Base-by-base conservation (phyloP, 37 sponge, comb jelly and placozoan genomes). In the Spongilla lacustris region DNA sequence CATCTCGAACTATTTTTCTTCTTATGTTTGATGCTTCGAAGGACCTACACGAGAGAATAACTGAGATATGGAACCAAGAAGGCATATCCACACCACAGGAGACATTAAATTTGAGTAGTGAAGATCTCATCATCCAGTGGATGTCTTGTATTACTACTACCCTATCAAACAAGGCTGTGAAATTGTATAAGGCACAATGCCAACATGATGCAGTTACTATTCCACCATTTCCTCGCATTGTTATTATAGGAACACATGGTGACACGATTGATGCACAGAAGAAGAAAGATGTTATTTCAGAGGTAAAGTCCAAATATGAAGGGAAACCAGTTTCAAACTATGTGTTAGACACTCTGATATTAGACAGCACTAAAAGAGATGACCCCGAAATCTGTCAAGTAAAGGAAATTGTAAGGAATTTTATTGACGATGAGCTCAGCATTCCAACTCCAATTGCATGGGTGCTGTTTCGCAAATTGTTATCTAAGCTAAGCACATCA, bases 291-390 rank as follows among this genome's bases (percentile, higher is more conserved):
- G 27, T 66, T 25, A 77, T 75, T 36, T 28, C 76, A 25, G 68
- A 67, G 34, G 67, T 84, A 22, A 58, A 21, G 22, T 17, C n/a
- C 21, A 26, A 74, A 41, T 87, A 73, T 50, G 71, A 80, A 11
- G 75, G 46, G 22, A 89, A 89, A 76, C 69, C 30, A 0, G 84
- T 68, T 75, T 69, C 50, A 26, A 27, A 67, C 24, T 8, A 81
- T 0, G 9, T 81, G 2, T 2, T 66, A 0, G 76, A 50, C 58
- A 81, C 49, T 29, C 23, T 83, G 0, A 73, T 91, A 34, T 78
- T 91, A 50, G 84, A 91, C 69, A 91, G 86, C 75, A 86, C 87
- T 19, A 87, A 83, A 68, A 58, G 77, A 36, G 87, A 82, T 71
- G 91, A 91, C 68, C 81, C 87, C 12, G 67, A 29, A 41, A 78